Conservation (phyloP, 2,888 invertebrate genomes). For the Parapristionchus giblindavisi region DNA sequence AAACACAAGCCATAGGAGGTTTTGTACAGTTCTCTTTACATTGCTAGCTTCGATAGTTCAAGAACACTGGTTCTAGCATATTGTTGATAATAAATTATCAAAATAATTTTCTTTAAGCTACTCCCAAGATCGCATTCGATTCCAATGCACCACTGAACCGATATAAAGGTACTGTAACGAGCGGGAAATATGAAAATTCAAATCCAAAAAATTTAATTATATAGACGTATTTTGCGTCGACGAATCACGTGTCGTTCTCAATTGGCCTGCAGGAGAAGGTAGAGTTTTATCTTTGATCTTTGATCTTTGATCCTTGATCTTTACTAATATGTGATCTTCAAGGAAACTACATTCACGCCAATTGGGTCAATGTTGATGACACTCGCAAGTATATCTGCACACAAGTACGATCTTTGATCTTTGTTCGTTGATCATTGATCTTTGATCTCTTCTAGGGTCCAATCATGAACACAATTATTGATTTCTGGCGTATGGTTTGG, state of each 20-base stretch:
- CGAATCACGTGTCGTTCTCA: constrained; percentile 53
- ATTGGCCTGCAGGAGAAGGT: constrained; percentile 46
- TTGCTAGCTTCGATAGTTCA: too few relatives aligned
- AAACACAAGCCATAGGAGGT: constrained; percentile 46
- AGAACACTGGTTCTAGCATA: too few relatives aligned
- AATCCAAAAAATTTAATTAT: too few relatives aligned
- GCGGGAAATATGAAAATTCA: too few relatives aligned
- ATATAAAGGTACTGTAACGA: too few relatives aligned
- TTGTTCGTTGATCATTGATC: background rate
- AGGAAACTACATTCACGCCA: constrained; percentile 60
- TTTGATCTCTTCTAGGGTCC: constrained; percentile 45
- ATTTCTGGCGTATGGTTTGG: constrained; percentile 60
- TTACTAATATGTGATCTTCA: too few relatives aligned
- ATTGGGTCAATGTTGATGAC: constrained; percentile 50
- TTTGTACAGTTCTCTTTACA: too few relatives aligned
- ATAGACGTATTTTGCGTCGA: constrained; percentile 61
- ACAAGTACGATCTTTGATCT: constrained; percentile 38
- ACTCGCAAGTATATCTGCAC: constrained; percentile 54
- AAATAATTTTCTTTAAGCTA: too few relatives aligned
- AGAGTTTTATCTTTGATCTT: background rate
- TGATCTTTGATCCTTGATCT: too few relatives aligned
- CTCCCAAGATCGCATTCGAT: constrained; percentile 51
- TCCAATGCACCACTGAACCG: constrained; percentile 55
- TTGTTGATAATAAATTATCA: too few relatives aligned
- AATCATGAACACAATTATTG: constrained; percentile 55